Percentiles rank a stretch among this genome's conserved stretches.
Evolutionary conservation across 2,797 vertebrate species (phyloP).

Genomic region (Chelidonichthys spinosus): DNA sequence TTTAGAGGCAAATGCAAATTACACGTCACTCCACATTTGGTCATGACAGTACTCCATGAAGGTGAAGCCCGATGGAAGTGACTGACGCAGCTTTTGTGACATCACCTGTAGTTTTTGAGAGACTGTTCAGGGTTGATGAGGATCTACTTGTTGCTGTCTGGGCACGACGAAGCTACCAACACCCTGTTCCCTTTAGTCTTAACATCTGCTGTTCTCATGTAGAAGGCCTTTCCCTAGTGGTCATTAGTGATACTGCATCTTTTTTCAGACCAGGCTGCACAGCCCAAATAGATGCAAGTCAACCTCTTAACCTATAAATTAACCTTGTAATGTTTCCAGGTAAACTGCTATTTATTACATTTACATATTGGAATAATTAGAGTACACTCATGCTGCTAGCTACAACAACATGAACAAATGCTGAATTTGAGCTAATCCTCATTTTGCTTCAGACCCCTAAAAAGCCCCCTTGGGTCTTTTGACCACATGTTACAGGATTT

Average conservation of each 20-base stretch:
- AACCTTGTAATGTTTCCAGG: neutral
- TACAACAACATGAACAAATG: neutral
- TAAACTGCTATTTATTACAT: no score
- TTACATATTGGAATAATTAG: neutral
- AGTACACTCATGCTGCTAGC: slow-evolving; percentile 6
- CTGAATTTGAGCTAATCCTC: slow-evolving; percentile 42
- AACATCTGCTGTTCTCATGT: neutral
- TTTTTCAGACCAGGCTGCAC: no score
- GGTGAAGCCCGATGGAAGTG: slow-evolving; percentile 21
- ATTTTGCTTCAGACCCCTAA: slow-evolving; percentile 39
- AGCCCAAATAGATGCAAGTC: neutral
- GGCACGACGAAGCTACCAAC: neutral
- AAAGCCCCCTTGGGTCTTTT: slow-evolving; percentile 27
- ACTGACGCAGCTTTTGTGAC: slow-evolving; percentile 9
- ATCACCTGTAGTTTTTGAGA: neutral
- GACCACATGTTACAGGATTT: slow-evolving; percentile 57
- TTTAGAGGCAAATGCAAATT: slow-evolving; percentile 60
- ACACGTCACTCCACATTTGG: slow-evolving; percentile 49
- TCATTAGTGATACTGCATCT: neutral
- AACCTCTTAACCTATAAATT: neutral
- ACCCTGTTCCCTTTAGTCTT: neutral
- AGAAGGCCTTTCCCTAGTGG: neutral
- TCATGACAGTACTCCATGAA: slow-evolving; percentile 50
- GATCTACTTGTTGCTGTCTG: slow-evolving; percentile 8
- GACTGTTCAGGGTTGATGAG: neutral